Evolutionary conservation across 2,797 vertebrate species (phyloP).

Genomic region (Oophaga sylvatica): DNA sequence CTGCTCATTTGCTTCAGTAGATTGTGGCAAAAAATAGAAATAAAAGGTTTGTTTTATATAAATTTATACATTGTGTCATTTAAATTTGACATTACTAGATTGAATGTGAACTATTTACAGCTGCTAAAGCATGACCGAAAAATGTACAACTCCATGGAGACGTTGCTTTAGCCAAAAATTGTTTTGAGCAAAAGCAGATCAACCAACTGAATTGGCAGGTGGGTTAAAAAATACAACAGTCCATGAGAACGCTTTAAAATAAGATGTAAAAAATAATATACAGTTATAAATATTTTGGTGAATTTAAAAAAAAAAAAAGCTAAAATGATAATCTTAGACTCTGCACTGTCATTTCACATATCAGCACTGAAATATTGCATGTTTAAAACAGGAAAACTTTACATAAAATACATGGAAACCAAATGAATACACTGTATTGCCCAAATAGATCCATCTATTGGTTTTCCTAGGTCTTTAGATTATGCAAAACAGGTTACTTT

Average conservation of each 20-base stretch:
- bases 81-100: too few species aligned
- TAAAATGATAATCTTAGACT: constrained; percentile 18
- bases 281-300: constrained; percentile 34
- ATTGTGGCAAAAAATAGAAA: too few species aligned
- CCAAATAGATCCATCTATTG: not conserved
- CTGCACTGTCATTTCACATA: not conserved
- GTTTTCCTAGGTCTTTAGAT: not conserved
- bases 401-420: not conserved
- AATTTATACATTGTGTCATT: too few species aligned
- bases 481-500: not conserved
- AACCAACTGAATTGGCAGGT: not conserved
- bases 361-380: not conserved
- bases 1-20: too few species aligned
- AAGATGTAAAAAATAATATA: constrained; percentile 20
- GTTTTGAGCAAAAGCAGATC: not conserved
- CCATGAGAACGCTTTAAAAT: too few species aligned
- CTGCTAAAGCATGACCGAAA: not conserved
- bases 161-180: not conserved
- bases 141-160: not conserved
- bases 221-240: constrained; percentile 39
- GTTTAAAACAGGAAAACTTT: not conserved
- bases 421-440: not conserved
- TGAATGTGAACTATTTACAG: not conserved
- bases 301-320: not conserved
- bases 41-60: too few species aligned